These are phyloP conservation scores for Melipona bicolor DNA, from an alignment of 2,888 invertebrate genomes.

Conservation along the genomic window DNA sequence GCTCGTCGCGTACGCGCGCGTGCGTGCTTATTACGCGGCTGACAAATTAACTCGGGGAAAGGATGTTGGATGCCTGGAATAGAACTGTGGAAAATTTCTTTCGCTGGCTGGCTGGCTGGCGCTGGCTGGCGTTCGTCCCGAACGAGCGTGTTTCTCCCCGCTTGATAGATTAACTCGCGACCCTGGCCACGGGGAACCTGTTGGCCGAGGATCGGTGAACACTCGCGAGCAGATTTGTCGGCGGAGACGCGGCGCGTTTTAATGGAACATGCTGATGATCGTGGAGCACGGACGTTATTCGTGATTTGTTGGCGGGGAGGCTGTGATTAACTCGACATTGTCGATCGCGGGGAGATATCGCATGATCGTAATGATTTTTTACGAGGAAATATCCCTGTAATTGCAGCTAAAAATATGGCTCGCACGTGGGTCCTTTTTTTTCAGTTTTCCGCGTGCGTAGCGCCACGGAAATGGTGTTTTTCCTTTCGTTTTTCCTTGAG, in stretches of 20 bases:
- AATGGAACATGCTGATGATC: constrained; percentile 23
- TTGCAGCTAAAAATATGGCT: background rate
- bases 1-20: background rate
- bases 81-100: constrained; percentile 26
- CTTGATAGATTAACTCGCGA: constrained; percentile 36
- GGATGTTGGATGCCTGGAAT: background rate
- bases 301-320: constrained; percentile 16
- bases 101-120: background rate
- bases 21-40: constrained; percentile 21
- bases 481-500: no score
- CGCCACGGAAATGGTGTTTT: background rate
- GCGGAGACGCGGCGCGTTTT: background rate
- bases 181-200: constrained; percentile 19
- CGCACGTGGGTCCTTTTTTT: background rate
- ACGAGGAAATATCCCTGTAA: background rate
- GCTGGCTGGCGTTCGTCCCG: constrained; percentile 20
- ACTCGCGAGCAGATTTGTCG: constrained; percentile 13
- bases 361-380: background rate
- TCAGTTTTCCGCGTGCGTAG: background rate
- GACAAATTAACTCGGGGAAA: constrained; percentile 32
- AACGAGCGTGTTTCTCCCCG: background rate
- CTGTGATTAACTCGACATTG: constrained; percentile 20
- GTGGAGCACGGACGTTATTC: background rate
- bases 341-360: background rate
- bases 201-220: constrained; percentile 14